These are phyloP conservation scores for Tautogolabrus adspersus DNA, from an alignment of 2,113 vertebrate genomes.

Conservation along the genomic window DNA sequence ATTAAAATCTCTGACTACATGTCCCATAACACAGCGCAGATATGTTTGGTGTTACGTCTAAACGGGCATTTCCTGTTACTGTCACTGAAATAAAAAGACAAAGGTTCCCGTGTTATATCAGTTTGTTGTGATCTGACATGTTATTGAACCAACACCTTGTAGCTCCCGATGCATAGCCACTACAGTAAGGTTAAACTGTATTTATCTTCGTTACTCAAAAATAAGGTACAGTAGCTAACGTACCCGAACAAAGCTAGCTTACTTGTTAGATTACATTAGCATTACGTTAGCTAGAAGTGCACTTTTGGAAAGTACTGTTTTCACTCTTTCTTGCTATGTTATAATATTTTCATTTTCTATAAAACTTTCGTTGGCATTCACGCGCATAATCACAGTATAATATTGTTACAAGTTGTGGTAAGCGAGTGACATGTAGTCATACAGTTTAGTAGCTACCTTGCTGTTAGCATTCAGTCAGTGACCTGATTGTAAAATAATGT, in stretches of 20 bases:
- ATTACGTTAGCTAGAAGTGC: neutral
- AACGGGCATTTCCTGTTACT: conserved; percentile 52
- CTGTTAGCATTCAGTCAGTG: neutral
- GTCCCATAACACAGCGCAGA: conserved; percentile 28
- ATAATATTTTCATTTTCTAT: neutral
- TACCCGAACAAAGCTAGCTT: neutral
- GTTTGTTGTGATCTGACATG: neutral
- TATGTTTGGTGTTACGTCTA: conserved; percentile 40
- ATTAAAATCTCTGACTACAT: conserved; percentile 18
- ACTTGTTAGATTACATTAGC: neutral
- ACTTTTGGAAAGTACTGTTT: neutral
- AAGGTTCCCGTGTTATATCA: conserved; percentile 47
- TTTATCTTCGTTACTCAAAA: neutral
- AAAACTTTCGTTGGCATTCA: no score
- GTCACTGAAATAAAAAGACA: neutral
- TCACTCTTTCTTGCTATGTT: rapidly evolving
- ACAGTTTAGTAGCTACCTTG: no score
- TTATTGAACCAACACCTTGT: neutral
- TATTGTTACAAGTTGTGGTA: no score
- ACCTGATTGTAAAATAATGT: neutral
- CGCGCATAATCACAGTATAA: neutral
- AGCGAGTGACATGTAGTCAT: no score
- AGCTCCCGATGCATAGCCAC: neutral
- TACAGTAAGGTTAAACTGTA: neutral
- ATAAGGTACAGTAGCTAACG: conserved; percentile 34